Evolutionary conservation across 2,888 invertebrate genomes (phyloP).

Genomic region (Parasteatoda lunata): DNA sequence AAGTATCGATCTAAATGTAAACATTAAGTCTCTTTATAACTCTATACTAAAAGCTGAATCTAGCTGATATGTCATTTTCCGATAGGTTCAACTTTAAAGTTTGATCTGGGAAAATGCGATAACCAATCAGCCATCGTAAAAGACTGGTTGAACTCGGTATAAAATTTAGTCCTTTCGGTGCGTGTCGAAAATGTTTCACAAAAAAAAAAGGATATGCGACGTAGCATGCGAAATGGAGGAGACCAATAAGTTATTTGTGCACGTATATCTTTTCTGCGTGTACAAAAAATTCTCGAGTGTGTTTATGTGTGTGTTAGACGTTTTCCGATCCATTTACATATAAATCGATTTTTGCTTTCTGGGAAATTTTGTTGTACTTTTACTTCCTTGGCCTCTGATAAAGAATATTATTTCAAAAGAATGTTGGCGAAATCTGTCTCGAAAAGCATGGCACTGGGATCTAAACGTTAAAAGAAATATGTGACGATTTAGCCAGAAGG

Average conservation of each 20-base stretch:
- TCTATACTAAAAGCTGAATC: neutral
- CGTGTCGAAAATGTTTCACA: neutral
- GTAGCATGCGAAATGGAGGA: neutral
- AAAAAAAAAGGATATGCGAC: neutral
- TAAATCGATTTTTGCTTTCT: conserved; percentile 57
- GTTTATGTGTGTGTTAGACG: conserved; percentile 61
- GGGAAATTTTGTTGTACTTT: conserved; percentile 30
- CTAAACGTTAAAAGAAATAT: conserved; percentile 61
- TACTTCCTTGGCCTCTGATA: conserved; percentile 44
- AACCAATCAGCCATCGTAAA: conserved; percentile 39
- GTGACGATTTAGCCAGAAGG: conserved; percentile 63
- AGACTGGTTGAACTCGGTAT: conserved; percentile 23
- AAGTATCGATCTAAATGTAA: neutral
- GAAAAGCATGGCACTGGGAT: conserved; percentile 39
- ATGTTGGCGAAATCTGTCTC: conserved; percentile 20
- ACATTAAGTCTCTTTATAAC: neutral
- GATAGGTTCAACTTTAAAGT: conserved; percentile 28
- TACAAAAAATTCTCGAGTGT: conserved; percentile 32
- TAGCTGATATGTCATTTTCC: conserved; percentile 27
- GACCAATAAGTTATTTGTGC: conserved; percentile 46
- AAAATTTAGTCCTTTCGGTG: conserved; percentile 10
- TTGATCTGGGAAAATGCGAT: conserved; percentile 31
- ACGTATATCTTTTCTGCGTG: conserved; percentile 30
- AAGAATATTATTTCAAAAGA: conserved; percentile 60
- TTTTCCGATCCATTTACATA: conserved; percentile 64